Evolutionary conservation across 2,797 vertebrate species (phyloP), one percentile per base, ranked within the genome.

Genomic region (Peromyscus melanophrys): DNA sequence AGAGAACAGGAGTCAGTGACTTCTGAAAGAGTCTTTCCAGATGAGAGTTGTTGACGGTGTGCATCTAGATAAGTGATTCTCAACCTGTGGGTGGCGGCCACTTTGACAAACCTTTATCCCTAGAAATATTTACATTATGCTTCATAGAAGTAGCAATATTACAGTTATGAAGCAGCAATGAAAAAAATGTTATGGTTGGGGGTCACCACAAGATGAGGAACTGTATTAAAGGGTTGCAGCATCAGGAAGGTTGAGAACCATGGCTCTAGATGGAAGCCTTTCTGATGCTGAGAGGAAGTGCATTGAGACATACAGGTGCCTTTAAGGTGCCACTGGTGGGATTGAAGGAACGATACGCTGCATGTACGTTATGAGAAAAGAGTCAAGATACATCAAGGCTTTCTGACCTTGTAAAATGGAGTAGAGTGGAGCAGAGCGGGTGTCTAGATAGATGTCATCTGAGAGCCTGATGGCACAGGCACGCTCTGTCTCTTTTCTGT

Each of bases 251-350:
- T 12, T 29, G 61, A 63, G 61, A 29, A 63, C 61, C 61, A 29
- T 9, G 27, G 61, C 10, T 61, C 6, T 4, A 23, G 57, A 31
- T 5, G 31, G 59, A 77, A n/a, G 21, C 46, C 0, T 0, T 67
- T n/a, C 0, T 4, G 71, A 73, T 19, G 31, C 55, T 27, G 31
- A 90, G 76, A 80, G n/a, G 37, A 40, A 88, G 13, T 52, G 19
- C 57, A 57, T 4, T 19, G 55, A 57, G 55, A 57, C 5, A 17
- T 19, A 17, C 55, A 57, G 55, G 55, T 19, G 55, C 4, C 4
- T 55, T 55, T 57, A 57, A 57, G 55, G 55, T 57, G 63, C n/a
- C 25, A 10, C 16, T 29, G 27, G 13, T 0, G 71, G 87, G 61
- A 84, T 14, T 65, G 69, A 63, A 55, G 52, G 52, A 55, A 55